These are phyloP conservation scores for Creontiades dilutus DNA, from an alignment of 2,888 invertebrate genomes.

Conservation along the genomic window DNA sequence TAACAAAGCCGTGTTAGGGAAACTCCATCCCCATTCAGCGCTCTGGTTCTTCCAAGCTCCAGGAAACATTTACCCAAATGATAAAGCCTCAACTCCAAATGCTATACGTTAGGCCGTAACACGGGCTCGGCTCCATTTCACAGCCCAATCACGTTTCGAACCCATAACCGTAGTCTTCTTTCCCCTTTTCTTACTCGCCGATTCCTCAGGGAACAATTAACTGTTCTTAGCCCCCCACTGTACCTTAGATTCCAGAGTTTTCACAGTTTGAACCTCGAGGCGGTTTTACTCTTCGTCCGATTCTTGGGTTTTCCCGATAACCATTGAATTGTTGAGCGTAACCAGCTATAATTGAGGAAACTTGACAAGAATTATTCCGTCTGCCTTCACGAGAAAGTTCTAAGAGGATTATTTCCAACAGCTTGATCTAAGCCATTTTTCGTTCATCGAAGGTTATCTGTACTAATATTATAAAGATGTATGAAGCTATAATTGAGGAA, in stretches of 20 bases:
- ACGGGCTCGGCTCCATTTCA: conserved; percentile 27
- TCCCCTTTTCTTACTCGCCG: neutral
- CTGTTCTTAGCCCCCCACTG: neutral
- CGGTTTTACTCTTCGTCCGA: neutral
- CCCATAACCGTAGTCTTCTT: conserved; percentile 19
- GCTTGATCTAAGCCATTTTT: no score
- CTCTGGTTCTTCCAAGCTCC: neutral
- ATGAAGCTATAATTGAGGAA: no score
- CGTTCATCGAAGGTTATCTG: no score
- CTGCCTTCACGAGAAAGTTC: no score
- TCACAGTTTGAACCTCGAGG: neutral
- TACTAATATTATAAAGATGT: no score
- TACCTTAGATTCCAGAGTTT: neutral
- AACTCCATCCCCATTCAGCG: neutral
- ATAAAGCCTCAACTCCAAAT: neutral
- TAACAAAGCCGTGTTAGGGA: no score
- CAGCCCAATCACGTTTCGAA: neutral
- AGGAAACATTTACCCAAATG: conserved; percentile 12
- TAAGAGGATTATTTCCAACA: no score
- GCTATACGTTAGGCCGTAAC: neutral
- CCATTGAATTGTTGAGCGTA: neutral
- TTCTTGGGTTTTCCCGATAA: neutral
- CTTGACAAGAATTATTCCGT: neutral
- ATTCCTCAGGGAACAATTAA: conserved; percentile 13
- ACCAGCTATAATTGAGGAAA: neutral